Evolutionary conservation across 2,888 invertebrate genomes (phyloP), one percentile per base, ranked within the genome.

Genomic region (Torymus tubicola): DNA sequence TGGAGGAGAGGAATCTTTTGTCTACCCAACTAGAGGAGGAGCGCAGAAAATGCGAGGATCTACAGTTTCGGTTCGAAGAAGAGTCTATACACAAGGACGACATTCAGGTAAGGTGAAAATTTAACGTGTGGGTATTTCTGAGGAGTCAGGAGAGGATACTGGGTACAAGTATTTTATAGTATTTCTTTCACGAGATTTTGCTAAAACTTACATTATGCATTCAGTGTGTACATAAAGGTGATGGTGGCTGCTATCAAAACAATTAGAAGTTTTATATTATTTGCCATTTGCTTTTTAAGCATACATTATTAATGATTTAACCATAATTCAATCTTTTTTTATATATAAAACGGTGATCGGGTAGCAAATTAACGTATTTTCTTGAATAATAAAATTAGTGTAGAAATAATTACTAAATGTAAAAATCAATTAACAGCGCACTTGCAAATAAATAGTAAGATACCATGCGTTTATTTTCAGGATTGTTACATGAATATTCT

Each of bases 61-160:
- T 98, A 82, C 95, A 97, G 91, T 98, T 98, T 89, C 93, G 96
- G 79, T 95, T 96, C 83, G 98, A 98, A 92, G 98, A 99, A 90
- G 97, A 97, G 85, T 95, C 96, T 65, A 96, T 98, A 86, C 94
- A 94, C 86, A 97, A 96, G 90, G 95, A 96, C 87, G 98, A 98
- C 90, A 93, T 96, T 85, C 96, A 97, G 93, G 97, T 97, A 93
- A 70, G 55, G 1, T 42, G 42, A 42, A 42, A 42, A 42, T 42
- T 42, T 42, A 42, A 8, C 42, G 42, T 8, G 5, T 42, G 42
- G 8, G 42, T 42, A 8, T 8, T 42, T 42, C 8, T 8, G 8
- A 42, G 8, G 42, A 42, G 31, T 31, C 31, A 31, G 31, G 8
- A 31, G 8, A 42, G 42, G 42, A 42, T 42, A 42, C 42, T 5